A percentile compares a stretch with the other conserved stretches of the same genome.
These are phyloP conservation scores for Danio albolineatus DNA, from an alignment of 2,797 vertebrate species.

Conservation along the genomic window DNA sequence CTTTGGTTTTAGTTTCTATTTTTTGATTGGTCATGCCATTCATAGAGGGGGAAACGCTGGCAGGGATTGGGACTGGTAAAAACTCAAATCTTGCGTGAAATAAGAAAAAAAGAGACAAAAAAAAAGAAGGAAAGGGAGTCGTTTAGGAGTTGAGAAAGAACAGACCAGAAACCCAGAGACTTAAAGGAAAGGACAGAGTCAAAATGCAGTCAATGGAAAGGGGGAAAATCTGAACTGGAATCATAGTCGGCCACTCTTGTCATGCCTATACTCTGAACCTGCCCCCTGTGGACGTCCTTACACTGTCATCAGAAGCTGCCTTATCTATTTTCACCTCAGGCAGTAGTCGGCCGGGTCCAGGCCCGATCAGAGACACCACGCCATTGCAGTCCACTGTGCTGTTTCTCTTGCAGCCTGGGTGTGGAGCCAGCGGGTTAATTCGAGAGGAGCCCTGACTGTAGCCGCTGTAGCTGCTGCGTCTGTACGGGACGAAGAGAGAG, in stretches of 20 bases:
- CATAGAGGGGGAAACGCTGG: conserved; percentile 7
- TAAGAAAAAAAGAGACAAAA: conserved; percentile 35
- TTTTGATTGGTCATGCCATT: conserved; percentile 30
- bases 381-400: conserved; percentile 99
- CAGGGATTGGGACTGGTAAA: conserved; percentile 16
- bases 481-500: conserved; percentile 95
- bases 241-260: conserved; percentile 83
- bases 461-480: conserved; percentile 96
- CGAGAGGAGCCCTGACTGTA: conserved; percentile 96
- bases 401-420: conserved; percentile 87
- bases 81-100: conserved; percentile 33
- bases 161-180: conserved; percentile 19
- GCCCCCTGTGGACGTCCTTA: conserved; percentile 82
- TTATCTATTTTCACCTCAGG: conserved; percentile 99
- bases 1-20: neutral
- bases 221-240: conserved; percentile 60
- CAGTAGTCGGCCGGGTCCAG: conserved; percentile 93
- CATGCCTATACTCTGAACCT: conserved; percentile 88
- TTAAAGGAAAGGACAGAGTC: conserved; percentile 45
- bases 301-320: conserved; percentile 90
- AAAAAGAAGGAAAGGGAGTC: conserved; percentile 32
- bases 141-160: conserved; percentile 49
- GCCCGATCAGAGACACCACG: conserved; percentile 96
- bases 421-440: conserved; percentile 90
- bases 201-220: conserved; percentile 69